Evolutionary conservation across 2,113 vertebrate genomes (phyloP).

Genomic region (Psammodynastes pulverulentus): DNA sequence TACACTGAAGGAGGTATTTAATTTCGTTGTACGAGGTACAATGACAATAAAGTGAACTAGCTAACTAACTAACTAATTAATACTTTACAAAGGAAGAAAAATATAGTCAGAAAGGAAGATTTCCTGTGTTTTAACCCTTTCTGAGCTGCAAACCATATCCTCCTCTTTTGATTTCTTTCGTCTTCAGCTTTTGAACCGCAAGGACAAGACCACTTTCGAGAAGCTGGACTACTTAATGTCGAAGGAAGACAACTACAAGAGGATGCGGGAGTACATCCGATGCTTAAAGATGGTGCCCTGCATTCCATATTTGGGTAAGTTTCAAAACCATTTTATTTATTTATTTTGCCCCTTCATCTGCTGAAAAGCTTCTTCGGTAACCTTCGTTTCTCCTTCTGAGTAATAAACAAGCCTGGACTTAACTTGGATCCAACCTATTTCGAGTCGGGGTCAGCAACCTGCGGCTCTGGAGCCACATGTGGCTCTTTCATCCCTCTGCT

Average conservation of each 20-base stretch:
- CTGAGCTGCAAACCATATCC: not conserved
- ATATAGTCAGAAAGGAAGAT: not conserved
- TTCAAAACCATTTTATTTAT: slow-evolving; percentile 24
- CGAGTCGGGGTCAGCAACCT: too few relatives aligned
- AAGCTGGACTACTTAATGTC: slow-evolving; percentile 90
- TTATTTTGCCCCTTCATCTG: not conserved
- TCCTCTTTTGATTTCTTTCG: not conserved
- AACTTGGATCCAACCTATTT: not conserved
- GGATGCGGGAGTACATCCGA: slow-evolving; percentile 87
- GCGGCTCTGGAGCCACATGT: too few relatives aligned
- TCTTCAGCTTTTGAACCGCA: slow-evolving; percentile 86
- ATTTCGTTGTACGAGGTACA: too few relatives aligned
- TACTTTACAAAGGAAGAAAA: not conserved
- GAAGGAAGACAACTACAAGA: slow-evolving; percentile 93
- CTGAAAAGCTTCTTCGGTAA: slow-evolving; percentile 24
- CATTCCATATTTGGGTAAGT: slow-evolving; percentile 91
- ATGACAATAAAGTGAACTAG: too few relatives aligned
- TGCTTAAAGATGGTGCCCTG: slow-evolving; percentile 91
- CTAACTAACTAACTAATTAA: too few relatives aligned
- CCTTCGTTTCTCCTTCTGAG: slow-evolving; percentile 37
- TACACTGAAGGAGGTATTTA: too few relatives aligned
- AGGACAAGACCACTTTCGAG: slow-evolving; percentile 91
- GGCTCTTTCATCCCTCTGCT: too few relatives aligned
- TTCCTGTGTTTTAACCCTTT: slow-evolving; percentile 7
- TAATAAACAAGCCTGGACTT: not conserved